Conservation (phyloP, 2,113 vertebrate genomes). For the Nannospalax galili region DNA sequence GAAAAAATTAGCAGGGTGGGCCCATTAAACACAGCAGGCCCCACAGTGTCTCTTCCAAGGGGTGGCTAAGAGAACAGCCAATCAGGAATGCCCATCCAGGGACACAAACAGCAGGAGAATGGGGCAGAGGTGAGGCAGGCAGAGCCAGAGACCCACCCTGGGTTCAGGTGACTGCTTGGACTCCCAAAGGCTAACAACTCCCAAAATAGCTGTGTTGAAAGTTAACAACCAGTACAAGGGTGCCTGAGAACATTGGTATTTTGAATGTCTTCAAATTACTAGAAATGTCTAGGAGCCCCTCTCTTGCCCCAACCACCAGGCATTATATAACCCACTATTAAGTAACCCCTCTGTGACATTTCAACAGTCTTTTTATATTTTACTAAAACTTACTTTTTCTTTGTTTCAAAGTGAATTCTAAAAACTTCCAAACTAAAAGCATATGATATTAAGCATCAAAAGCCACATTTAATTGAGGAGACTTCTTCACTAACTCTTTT, state of each 20-base stretch:
- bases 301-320: background rate
- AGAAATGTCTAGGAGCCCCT: conserved; percentile 29
- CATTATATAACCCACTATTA: conserved; percentile 61
- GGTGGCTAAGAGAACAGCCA: conserved; percentile 48
- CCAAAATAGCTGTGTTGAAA: background rate
- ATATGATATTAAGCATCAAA: background rate
- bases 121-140: conserved; percentile 34
- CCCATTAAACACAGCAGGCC: background rate
- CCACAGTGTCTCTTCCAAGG: conserved; percentile 43
- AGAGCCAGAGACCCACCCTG: conserved; percentile 15
- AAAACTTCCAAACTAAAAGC: conserved; percentile 17
- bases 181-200: background rate
- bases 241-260: background rate
- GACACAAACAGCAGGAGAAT: background rate
- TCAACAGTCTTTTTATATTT: conserved; percentile 54
- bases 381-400: background rate
- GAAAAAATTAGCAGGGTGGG: conserved; percentile 21
- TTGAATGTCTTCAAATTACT: conserved; percentile 69
- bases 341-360: conserved; percentile 50
- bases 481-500: too few species aligned
- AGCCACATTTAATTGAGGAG: background rate
- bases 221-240: background rate
- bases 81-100: background rate
- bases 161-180: background rate
- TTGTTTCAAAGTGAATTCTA: conserved; percentile 39